A percentile compares a stretch with the other conserved stretches of the same genome.
Conservation (phyloP, 2,888 invertebrate species). For the Lepas anatifera region DNA sequence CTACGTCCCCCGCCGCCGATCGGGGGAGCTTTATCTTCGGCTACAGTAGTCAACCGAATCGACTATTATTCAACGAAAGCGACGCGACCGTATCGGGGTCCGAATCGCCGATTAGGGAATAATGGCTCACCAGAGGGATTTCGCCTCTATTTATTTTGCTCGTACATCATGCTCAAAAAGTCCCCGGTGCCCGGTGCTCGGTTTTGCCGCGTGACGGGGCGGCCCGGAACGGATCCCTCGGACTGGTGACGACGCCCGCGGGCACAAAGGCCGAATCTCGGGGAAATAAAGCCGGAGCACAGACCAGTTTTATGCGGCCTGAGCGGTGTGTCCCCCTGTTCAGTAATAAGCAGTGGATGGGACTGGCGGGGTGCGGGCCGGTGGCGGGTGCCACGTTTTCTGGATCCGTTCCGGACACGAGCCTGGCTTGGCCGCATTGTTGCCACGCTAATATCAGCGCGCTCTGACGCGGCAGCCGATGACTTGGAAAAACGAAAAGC, state of each 20-base stretch:
- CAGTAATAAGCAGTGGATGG: background rate
- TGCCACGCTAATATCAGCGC: background rate
- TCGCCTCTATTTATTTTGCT: conserved; percentile 10
- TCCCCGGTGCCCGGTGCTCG: background rate
- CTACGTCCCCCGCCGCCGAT: background rate
- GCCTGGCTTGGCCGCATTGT: background rate
- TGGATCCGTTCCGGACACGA: background rate
- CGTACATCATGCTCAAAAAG: conserved; percentile 12
- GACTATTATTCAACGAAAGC: conserved; percentile 12
- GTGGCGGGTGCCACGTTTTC: background rate
- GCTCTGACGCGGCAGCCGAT: background rate
- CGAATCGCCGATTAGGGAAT: conserved; percentile 7
- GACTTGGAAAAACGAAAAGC: too few relatives aligned
- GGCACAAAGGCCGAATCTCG: background rate
- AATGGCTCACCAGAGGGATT: conserved; percentile 4
- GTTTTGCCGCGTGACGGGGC: background rate
- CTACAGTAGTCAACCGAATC: conserved; percentile 2
- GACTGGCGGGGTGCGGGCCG: background rate
- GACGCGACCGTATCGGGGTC: conserved; percentile 7
- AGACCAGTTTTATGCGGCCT: background rate
- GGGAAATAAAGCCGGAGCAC: conserved; percentile 1
- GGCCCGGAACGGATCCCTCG: background rate
- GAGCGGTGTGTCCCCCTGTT: background rate
- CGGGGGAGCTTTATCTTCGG: background rate
- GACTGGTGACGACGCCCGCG: background rate